Evolutionary conservation across 2,113 vertebrate species (phyloP), one percentile per base, ranked within the genome.

Genomic region (Heterotilapia buettikoferi): DNA sequence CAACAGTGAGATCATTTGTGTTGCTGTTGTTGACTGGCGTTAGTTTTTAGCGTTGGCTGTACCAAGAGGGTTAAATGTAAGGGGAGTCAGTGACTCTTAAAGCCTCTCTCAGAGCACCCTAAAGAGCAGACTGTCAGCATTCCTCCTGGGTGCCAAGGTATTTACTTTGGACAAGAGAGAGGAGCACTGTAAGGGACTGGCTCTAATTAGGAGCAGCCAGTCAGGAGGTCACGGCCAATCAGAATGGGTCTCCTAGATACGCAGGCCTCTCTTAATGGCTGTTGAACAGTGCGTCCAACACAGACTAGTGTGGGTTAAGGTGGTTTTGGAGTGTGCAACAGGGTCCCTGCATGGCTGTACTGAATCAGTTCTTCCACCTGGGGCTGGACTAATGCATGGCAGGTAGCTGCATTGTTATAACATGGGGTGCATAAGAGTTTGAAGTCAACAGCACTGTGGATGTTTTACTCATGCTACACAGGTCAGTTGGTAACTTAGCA

Each of bases 121-220:
- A 82, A 95, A 92, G 89, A 88, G 78, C 92, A 82, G 87, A 84
- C 91, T 88, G 88, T 93, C 93, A 90, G 90, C 93, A 94, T 94
- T 94, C 92, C 90, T 83, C 24, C 78, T 84, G 88, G 52, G 84
- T 94, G 94, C 95, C 93, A 95, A 94, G 91, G 93, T 93, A 92
- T 95, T 96, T 94, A 92, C 91, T 94, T 94, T 90, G 88, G 92
- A 93, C 86, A 93, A 94, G 91, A 94, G 87, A 94, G 91, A 80
- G 90, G 92, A 93, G 93, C 90, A 91, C 92, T 61, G 90, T 53
- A 19, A 94, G 90, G 89, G 93, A 93, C 92, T 50, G 92, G 88
- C 87, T 94, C 91, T 95, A 95, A 96, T 95, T 94, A 94, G 93
- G 83, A 94, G 90, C 88, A 92, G 92, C 84, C 84, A 90, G 91